Base-by-base conservation (phyloP, 2,888 invertebrate genomes). In the Molanna angustata region DNA sequence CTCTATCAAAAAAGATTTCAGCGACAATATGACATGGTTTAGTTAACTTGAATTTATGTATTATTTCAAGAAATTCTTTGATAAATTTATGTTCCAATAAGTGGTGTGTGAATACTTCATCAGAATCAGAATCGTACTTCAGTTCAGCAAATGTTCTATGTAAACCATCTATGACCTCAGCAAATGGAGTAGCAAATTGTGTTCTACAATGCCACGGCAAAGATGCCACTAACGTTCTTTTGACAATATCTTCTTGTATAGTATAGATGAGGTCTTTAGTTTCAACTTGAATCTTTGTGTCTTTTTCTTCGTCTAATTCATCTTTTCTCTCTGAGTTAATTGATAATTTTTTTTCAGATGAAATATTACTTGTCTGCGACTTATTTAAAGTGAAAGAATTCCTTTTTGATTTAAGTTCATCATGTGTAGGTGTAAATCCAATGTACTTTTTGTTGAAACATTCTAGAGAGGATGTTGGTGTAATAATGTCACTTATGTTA, bases 71-170 rank as follows among this genome's bases (percentile, higher is more conserved):
- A 16, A 46, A 52, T 16, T 35, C 16, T 21, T 52, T 39, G 14
- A 46, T 52, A 32, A 52, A 52, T 40, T 46, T 27, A 33, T 52
- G 52, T 7, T 14, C 4, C 31, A 52, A 22, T 17, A 52, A 33
- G 18, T 18, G 45, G 13, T 52, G 52, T 9, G 39, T 13, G 21
- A 52, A 46, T 4, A 52, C 33, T 17, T 14, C 20, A 13, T 52
- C 52, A 11, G 32, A 21, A 16, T 52, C 33, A 17, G 33, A 14
- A 32, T 14, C 32, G 11, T 32, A 33, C 41, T 52, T 52, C 13
- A 46, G 39, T 4, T 52, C 46, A n/a, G 32, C 21, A 32, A 52
- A 52, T 13, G 37, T 37, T 18, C 21, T 20, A 22, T 27, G 17
- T 2, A 52, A 31, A 11, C 52, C 52, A 4, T n/a, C 18, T n/a